Percentiles rank a stretch among this genome's conserved stretches.
Evolutionary conservation across 2,113 vertebrate species (phyloP).

Genomic region (Saguinus imperator): DNA sequence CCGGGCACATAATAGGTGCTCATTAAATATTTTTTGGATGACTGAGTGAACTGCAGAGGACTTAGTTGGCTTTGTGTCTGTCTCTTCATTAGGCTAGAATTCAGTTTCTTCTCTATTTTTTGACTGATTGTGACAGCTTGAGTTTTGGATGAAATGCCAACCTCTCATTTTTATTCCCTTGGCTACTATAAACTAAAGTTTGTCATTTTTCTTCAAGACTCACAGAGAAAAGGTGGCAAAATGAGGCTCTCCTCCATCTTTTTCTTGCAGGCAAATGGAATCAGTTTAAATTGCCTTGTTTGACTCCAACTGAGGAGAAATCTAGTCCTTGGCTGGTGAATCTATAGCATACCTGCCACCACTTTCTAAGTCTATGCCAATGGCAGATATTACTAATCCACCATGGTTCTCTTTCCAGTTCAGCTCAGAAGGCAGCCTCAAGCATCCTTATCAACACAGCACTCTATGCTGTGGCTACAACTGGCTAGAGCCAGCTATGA

Average conservation of each 20-base stretch:
- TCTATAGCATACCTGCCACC: neutral
- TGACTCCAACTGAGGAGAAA: neutral
- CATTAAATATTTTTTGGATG: neutral
- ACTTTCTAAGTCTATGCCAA: neutral
- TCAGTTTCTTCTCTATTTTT: slow-evolving; percentile 6
- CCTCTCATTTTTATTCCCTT: slow-evolving; percentile 11
- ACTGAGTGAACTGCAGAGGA: neutral
- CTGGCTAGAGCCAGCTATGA: neutral
- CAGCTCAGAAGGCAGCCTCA: neutral
- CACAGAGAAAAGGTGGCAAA: neutral
- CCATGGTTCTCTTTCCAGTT: neutral
- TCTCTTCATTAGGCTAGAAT: neutral
- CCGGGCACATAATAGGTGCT: neutral
- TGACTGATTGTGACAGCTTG: neutral
- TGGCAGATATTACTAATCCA: neutral
- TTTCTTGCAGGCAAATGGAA: neutral
- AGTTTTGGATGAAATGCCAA: neutral
- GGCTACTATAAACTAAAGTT: neutral
- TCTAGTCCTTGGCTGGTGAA: neutral
- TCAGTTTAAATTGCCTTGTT: neutral
- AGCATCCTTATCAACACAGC: neutral
- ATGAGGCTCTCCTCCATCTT: neutral
- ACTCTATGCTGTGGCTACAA: neutral
- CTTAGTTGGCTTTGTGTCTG: neutral
- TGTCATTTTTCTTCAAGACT: slow-evolving; percentile 29